Evolutionary conservation across 2,888 invertebrate genomes (phyloP), one percentile per base, ranked within the genome.

Genomic region (Hirtodrosophila duncani): DNA sequence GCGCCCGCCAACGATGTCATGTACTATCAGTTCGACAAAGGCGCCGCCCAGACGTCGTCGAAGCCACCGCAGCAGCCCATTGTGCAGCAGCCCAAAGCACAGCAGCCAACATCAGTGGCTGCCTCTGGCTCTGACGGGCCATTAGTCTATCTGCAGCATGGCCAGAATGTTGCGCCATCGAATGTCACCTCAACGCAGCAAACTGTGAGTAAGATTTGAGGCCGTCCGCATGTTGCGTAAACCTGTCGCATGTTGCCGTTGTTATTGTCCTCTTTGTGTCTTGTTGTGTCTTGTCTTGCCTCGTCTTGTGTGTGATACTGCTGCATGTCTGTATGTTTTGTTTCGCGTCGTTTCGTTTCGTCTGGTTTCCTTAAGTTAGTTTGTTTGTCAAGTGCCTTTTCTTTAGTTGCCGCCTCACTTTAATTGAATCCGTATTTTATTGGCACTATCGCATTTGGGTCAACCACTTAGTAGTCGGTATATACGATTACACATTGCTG

Each of bases 1-100:
- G 67, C 83, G 43, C 83, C 84, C 48, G 83, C 84, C 48, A 78
- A 67, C 42, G 85, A 85, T 63, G 86, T 85, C 60, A 74, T 85
- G 65, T 85, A 86, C 70, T 85, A 85, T 74, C 85, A 86, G 59
- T 85, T 85, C 59, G 85, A 85, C 69, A 85, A 84, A 67, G 75
- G 77, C 57, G 68, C 74, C 78, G 70, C 70, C 50, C 18, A 59
- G 11, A 20, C 56, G 14, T 17, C 38, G 13, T 26, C 44, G 2
- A 11, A 36, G 30, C 30, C 56, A 31, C 13, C 27, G 46, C 68
- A 64, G 51, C 74, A 67, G 48, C 74, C 82, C 48, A 83, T 82
- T 66, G 79, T 83, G 44, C 81, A 82, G 29, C 82, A 82, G 58
- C 82, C 82, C 2, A 83, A 82, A 53, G 59, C 59, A 36, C 20